Evolutionary conservation across 2,888 invertebrate genomes (phyloP).

Genomic region (Pandemis cinnamomeana): DNA sequence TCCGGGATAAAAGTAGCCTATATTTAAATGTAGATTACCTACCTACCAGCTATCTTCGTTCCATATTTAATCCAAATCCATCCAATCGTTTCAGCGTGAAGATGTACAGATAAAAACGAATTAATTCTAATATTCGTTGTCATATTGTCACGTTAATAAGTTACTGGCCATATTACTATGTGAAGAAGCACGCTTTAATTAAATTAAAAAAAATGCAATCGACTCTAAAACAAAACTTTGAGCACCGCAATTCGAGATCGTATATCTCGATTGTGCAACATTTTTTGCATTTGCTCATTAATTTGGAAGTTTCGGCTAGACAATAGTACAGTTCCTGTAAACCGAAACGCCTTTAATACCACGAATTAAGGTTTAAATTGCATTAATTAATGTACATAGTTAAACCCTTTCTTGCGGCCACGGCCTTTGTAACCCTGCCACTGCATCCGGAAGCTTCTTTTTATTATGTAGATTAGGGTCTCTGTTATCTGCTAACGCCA

Average conservation of each 20-base stretch:
- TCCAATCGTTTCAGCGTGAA: too few species aligned
- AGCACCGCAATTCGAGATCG: constrained; percentile 67
- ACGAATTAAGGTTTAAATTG: not conserved
- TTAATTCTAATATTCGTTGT: too few species aligned
- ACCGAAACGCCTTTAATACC: not conserved
- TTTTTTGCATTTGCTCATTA: constrained; percentile 81
- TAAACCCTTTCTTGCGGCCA: constrained; percentile 74
- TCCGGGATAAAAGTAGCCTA: too few species aligned
- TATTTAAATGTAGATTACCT: too few species aligned
- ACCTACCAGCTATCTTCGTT: too few species aligned
- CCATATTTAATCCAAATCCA: too few species aligned
- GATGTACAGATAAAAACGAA: too few species aligned
- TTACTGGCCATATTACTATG: too few species aligned
- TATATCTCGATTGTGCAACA: constrained; percentile 79
- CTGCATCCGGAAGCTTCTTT: constrained; percentile 77
- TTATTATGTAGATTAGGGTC: constrained; percentile 82
- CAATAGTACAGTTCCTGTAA: constrained; percentile 56
- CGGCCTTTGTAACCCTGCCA: constrained; percentile 73
- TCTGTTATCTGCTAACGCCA: constrained; percentile 47
- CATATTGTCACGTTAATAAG: too few species aligned
- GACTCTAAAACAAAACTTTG: constrained; percentile 56
- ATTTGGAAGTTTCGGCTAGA: constrained; percentile 79
- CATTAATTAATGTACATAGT: not conserved
- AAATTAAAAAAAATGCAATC: not conserved
- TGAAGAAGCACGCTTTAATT: too few species aligned